phyloP scores from a whole-genome alignment of 2,888 invertebrate species.

The Ophion obscuratus region DNA sequence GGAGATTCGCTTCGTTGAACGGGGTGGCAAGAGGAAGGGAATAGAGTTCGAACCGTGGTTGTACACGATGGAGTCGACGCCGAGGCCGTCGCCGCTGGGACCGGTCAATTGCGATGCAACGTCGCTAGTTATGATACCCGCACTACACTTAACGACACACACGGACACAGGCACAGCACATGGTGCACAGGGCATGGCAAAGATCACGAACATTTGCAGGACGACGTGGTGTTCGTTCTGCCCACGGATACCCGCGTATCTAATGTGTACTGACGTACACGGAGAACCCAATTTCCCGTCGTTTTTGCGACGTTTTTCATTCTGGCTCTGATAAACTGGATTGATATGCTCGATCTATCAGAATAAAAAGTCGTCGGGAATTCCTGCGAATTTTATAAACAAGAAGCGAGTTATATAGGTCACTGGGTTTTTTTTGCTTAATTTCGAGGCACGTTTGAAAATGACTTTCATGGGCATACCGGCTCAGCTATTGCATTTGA shows the following conservation, averaged over 20 bases:
- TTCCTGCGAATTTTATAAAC: too few relatives aligned
- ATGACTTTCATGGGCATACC: too few relatives aligned
- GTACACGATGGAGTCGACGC: slow-evolving; percentile 56
- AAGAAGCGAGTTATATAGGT: too few relatives aligned
- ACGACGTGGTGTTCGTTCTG: neutral
- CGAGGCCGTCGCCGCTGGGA: slow-evolving; percentile 67
- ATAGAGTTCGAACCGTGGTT: slow-evolving; percentile 49
- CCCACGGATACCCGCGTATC: neutral
- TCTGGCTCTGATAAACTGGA: too few relatives aligned
- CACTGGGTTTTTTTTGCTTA: too few relatives aligned
- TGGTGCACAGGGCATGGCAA: neutral
- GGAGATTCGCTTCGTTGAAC: slow-evolving; percentile 44
- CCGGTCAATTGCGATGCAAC: slow-evolving; percentile 78
- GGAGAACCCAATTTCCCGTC: neutral
- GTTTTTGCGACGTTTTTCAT: too few relatives aligned
- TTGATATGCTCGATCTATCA: too few relatives aligned
- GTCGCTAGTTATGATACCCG: slow-evolving; percentile 66
- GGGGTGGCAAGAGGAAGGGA: slow-evolving; percentile 39
- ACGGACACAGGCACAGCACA: neutral
- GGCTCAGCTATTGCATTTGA: too few relatives aligned
- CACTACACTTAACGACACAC: slow-evolving; percentile 31
- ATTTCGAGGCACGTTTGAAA: too few relatives aligned
- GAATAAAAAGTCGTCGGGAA: too few relatives aligned
- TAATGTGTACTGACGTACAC: neutral
- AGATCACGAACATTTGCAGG: neutral